These are phyloP conservation scores for Artemia sp. DNA, from an alignment of 2,888 invertebrate genomes.

Conservation along the genomic window DNA sequence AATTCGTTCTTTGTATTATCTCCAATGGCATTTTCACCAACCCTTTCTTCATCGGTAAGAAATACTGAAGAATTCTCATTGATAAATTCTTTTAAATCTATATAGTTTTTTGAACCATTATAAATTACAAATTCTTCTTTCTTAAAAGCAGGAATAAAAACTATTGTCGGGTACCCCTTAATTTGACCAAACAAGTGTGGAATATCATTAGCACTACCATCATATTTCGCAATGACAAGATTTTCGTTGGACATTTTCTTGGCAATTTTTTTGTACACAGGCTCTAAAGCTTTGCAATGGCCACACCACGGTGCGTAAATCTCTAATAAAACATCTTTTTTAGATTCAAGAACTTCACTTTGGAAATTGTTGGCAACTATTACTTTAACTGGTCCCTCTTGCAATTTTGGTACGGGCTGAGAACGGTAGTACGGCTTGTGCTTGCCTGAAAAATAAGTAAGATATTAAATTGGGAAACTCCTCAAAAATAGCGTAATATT, in stretches of 20 bases:
- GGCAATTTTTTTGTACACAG: constrained; percentile 33
- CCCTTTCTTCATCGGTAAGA: constrained; percentile 24
- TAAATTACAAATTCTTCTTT: constrained; percentile 33
- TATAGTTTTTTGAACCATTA: constrained; percentile 27
- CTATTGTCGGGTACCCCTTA: constrained; percentile 32
- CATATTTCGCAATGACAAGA: constrained; percentile 31
- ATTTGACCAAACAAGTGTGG: constrained; percentile 29
- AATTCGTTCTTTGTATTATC: constrained; percentile 9
- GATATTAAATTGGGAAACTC: no score
- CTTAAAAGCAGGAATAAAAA: constrained; percentile 32
- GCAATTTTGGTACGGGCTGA: constrained; percentile 36
- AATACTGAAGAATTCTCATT: constrained; percentile 23
- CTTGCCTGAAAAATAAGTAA: constrained; percentile 31
- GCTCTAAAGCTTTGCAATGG: constrained; percentile 40
- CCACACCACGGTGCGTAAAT: constrained; percentile 43
- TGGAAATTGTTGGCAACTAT: constrained; percentile 40
- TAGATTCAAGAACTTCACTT: constrained; percentile 34
- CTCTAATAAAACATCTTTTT: constrained; percentile 39
- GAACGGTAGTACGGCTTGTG: constrained; percentile 36
- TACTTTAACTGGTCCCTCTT: constrained; percentile 36
- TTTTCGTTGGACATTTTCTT: constrained; percentile 28
- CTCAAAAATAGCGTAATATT: no score
- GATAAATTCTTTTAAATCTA: constrained; percentile 18
- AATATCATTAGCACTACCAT: constrained; percentile 31
- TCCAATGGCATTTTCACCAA: constrained; percentile 17